Conservation (phyloP, 2,797 vertebrate species). For the Hybognathus amarus region DNA sequence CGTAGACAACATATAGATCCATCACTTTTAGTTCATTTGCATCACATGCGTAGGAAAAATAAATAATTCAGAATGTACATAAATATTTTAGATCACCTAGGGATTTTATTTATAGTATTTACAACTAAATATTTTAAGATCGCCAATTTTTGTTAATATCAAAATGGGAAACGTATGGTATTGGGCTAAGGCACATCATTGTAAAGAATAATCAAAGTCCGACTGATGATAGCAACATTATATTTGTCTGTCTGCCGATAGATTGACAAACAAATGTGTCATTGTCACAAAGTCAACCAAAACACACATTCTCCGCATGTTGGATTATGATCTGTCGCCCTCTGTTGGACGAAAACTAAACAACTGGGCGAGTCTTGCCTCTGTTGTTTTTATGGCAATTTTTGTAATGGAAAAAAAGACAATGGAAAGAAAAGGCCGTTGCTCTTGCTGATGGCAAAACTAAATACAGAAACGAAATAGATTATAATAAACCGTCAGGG, state of each 20-base stretch:
- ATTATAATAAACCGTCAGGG: neutral
- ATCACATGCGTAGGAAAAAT: neutral
- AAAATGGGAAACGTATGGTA: neutral
- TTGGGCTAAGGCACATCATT: neutral
- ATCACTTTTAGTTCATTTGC: neutral
- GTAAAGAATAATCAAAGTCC: neutral
- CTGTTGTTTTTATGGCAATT: neutral
- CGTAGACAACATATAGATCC: slow-evolving; percentile 36
- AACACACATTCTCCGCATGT: neutral
- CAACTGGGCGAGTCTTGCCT: neutral
- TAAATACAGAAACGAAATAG: neutral
- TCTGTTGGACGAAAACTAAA: neutral
- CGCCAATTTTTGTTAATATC: neutral
- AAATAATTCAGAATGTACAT: neutral
- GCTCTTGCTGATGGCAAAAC: neutral
- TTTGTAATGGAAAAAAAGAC: neutral
- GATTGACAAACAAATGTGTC: neutral
- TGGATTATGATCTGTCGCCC: neutral
- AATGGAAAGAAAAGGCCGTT: neutral
- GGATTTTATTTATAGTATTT: too few relatives aligned
- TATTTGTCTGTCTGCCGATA: neutral
- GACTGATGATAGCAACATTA: neutral
- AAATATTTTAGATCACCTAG: neutral
- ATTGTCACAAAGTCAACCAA: neutral
- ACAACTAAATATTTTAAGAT: neutral